Evolutionary conservation across 2,113 vertebrate species (phyloP).

Genomic region (Saccopteryx bilineata): DNA sequence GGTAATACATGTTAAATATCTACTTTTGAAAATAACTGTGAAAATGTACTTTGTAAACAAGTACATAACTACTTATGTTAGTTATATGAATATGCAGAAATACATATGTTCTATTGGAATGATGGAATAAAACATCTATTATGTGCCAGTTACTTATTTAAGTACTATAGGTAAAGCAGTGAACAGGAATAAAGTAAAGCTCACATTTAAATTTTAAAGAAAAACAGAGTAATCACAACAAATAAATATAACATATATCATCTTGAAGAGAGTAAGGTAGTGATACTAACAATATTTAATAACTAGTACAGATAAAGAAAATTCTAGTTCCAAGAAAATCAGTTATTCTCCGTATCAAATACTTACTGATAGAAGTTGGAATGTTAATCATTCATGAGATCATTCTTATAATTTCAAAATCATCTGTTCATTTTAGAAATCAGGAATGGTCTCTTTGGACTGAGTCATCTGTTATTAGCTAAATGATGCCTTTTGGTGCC

Average conservation of each 20-base stretch:
- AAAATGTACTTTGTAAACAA: neutral
- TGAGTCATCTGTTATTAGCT: neutral
- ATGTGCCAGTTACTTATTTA: neutral
- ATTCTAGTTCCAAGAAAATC: neutral
- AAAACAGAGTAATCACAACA: neutral
- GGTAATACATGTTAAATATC: neutral
- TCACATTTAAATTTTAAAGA: neutral
- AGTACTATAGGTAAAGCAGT: neutral
- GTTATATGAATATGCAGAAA: neutral
- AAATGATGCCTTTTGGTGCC: neutral
- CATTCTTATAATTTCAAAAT: constrained; percentile 28
- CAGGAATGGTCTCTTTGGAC: neutral
- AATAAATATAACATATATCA: neutral
- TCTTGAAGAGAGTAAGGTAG: neutral
- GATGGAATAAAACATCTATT: neutral
- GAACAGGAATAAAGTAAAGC: neutral
- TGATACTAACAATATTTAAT: neutral
- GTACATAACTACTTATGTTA: neutral
- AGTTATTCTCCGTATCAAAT: neutral
- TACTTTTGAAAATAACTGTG: constrained; percentile 13
- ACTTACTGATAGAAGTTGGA: neutral
- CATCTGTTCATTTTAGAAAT: constrained; percentile 44
- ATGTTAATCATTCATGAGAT: neutral
- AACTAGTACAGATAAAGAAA: neutral
- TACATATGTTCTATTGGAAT: neutral